Base-by-base conservation (phyloP, 2,113 vertebrate genomes). In the Hemicordylus capensis region DNA sequence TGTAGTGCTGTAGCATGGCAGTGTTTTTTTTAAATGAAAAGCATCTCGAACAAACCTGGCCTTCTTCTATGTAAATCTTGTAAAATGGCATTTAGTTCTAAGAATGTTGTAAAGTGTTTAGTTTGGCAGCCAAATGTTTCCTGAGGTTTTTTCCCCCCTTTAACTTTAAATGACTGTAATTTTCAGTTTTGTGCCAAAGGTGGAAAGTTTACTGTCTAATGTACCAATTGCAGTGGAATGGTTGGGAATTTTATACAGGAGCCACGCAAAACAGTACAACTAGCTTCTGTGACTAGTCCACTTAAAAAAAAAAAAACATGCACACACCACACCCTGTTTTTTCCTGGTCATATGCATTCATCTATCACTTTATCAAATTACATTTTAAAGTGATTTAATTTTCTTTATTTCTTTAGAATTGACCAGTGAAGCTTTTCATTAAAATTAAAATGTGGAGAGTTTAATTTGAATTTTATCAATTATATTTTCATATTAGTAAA, bases 1-100 rank as follows among this genome's bases (percentile, higher is more conserved):
- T 66, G 51, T 88, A 4, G 72, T 80, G 69, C 67, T 85, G 34
- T 61, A 48, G 42, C 42, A 78, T 70, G 66, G 74, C 82, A 86
- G 24, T 37, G 75, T 92, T 93, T 89, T 93, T 89, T 85, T 84
- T 85, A 93, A 89, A 76, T 77, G 58, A 81, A 85, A 54, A 56
- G 2, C 37, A 74, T n/a, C 34, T 4, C 86, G 87, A 74, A 87
- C 84, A 91, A 37, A 73, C 24, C 42, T 11, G 17, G 0, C 14
- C 88, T 39, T 76, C 28, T 86, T 90, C 75, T 86, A 22, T 89
- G 44, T 83, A 90, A 89, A n/a, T 42, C 15, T 83, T 91, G 48
- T 31, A 73, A 86, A 92, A 22, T 87, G 26, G 8, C 59, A 90
- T 92, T 91, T 80, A 59, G 42, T 88, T 89, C 34, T 89, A 0